phyloP scores from a whole-genome alignment of 2,113 vertebrate species.

The Etia nguti region DNA sequence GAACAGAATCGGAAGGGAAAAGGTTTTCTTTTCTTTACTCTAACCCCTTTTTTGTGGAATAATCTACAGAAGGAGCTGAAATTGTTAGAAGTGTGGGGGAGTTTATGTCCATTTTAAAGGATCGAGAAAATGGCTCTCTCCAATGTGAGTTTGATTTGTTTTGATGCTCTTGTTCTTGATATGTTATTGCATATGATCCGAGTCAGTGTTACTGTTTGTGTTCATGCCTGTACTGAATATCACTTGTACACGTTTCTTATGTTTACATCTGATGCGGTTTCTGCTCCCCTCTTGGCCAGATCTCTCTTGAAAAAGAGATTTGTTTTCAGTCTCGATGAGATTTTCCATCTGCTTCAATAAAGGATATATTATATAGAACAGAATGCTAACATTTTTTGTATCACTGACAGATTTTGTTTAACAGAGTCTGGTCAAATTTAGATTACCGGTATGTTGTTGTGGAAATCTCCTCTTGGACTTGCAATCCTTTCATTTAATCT shows the following conservation, averaged over 20 bases:
- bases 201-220: not conserved
- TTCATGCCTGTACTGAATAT: not conserved
- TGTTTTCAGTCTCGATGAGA: not conserved
- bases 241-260: not conserved
- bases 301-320: fast-evolving
- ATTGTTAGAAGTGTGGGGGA: not conserved
- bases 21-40: not conserved
- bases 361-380: not conserved
- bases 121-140: fast-evolving
- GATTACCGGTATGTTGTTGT: not conserved
- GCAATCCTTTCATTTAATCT: not conserved
- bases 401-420: not conserved
- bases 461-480: not conserved
- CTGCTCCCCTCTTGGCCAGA: fast-evolving
- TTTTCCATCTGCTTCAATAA: not conserved
- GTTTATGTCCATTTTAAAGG: not conserved
- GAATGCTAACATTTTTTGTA: not conserved
- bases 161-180: not conserved
- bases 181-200: fast-evolving
- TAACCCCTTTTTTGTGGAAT: not conserved
- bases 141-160: fast-evolving
- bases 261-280: not conserved
- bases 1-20: not conserved
- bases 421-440: not conserved
- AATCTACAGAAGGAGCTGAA: not conserved